Conservation (phyloP, 2,888 invertebrate species). For the Ectemnius continuus region DNA sequence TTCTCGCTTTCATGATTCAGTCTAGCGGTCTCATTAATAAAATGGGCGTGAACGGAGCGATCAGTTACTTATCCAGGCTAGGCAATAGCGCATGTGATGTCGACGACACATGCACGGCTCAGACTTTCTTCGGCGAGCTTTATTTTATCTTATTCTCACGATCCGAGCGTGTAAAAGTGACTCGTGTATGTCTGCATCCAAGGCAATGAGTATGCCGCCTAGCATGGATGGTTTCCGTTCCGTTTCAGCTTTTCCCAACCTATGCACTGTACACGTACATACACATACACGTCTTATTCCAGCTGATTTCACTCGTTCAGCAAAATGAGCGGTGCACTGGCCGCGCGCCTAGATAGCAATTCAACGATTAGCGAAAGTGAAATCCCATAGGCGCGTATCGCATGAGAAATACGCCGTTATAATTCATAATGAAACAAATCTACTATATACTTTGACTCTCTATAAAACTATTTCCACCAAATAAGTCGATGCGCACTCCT, state of each 20-base stretch:
- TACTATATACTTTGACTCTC: too few species aligned
- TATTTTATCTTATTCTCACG: background rate
- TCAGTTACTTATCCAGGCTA: background rate
- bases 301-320: slow-evolving; percentile 36
- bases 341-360: slow-evolving; percentile 13
- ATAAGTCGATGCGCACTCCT: too few species aligned
- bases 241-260: background rate
- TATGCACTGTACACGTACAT: too few species aligned
- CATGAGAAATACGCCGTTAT: too few species aligned
- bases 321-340: background rate
- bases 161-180: background rate
- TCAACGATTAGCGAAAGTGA: slow-evolving; percentile 70
- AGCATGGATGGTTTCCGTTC: background rate
- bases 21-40: too few species aligned
- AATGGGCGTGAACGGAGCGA: background rate
- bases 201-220: too few species aligned
- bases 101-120: too few species aligned
- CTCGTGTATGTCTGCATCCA: background rate
- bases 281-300: background rate
- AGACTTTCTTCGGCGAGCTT: too few species aligned
- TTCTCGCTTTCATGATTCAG: too few species aligned
- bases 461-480: too few species aligned
- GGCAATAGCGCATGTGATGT: too few species aligned
- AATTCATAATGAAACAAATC: too few species aligned
- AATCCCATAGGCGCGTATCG: slow-evolving; percentile 55